phyloP scores from a whole-genome alignment of 2,113 vertebrate genomes.

The Rhinoderma darwinii region DNA sequence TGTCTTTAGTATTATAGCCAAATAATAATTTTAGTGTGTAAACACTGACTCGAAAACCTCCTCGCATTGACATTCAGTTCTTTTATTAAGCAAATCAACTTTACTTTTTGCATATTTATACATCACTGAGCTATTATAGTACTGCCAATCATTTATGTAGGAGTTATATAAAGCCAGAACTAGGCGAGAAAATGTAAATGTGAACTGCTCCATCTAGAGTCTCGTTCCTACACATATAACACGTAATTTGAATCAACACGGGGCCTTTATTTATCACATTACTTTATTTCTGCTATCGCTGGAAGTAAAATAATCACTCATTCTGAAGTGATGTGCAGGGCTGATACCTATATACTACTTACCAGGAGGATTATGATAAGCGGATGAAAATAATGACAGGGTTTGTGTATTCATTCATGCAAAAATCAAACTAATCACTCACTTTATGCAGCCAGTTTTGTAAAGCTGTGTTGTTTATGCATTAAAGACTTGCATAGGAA shows the following conservation, averaged over 20 bases:
- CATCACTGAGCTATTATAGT: conserved; percentile 51
- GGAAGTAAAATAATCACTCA: conserved; percentile 19
- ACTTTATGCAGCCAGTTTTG: conserved; percentile 40
- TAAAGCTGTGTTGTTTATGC: conserved; percentile 5
- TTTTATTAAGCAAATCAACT: conserved; percentile 61
- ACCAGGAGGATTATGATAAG: conserved; percentile 29
- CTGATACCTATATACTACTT: conserved; percentile 35
- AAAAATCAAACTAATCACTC: conserved; percentile 30
- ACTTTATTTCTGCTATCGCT: conserved; percentile 40
- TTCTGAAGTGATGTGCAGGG: conserved; percentile 1
- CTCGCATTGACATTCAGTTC: conserved; percentile 16
- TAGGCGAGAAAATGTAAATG: conserved; percentile 65
- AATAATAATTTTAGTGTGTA: conserved; percentile 55
- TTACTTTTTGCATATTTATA: conserved; percentile 59
- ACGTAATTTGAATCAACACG: conserved; percentile 27
- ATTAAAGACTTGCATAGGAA: neutral
- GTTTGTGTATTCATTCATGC: conserved; percentile 20
- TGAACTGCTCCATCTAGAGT: conserved; percentile 78
- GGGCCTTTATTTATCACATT: conserved; percentile 21
- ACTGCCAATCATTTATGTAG: conserved; percentile 59
- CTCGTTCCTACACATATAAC: conserved; percentile 62
- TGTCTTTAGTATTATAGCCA: conserved; percentile 50
- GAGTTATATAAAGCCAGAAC: conserved; percentile 60
- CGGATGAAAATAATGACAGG: conserved; percentile 41
- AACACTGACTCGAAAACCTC: conserved; percentile 54